Evolutionary conservation across 2,797 vertebrate species (phyloP).

Genomic region (Artibeus jamaicensis): DNA sequence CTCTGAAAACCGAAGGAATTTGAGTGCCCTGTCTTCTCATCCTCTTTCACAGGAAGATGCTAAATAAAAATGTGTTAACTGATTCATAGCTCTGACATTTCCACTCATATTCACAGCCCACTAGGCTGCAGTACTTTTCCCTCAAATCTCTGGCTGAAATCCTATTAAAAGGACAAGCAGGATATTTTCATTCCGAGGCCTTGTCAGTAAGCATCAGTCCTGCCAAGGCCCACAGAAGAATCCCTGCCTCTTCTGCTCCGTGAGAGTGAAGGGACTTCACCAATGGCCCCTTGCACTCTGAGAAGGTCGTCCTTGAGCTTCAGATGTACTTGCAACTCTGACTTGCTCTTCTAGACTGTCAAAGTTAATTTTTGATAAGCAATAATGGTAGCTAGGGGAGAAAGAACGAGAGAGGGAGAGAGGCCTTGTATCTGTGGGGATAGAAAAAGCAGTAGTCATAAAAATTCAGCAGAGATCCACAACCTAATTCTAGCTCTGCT

Average conservation of each 20-base stretch:
- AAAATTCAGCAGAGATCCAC: background rate
- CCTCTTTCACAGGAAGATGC: slow-evolving; percentile 75
- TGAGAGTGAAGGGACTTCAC: slow-evolving; percentile 41
- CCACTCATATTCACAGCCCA: slow-evolving; percentile 75
- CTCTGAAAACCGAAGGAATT: slow-evolving; percentile 34
- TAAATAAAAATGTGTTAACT: slow-evolving; percentile 79
- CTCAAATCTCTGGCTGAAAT: slow-evolving; percentile 76
- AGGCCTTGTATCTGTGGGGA: background rate
- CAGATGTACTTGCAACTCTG: slow-evolving; percentile 8
- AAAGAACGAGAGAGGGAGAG: background rate
- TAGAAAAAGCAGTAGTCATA: background rate
- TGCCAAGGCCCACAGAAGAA: slow-evolving; percentile 65
- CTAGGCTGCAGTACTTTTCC: slow-evolving; percentile 71
- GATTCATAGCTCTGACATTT: slow-evolving; percentile 80
- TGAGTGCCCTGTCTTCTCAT: slow-evolving; percentile 63
- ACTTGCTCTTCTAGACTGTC: background rate
- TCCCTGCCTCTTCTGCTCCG: slow-evolving; percentile 51
- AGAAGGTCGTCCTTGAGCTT: slow-evolving; percentile 48
- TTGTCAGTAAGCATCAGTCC: slow-evolving; percentile 64
- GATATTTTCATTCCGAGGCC: slow-evolving; percentile 69
- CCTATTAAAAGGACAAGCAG: slow-evolving; percentile 77
- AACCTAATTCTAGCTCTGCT: slow-evolving; percentile 12
- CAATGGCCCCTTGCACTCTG: background rate
- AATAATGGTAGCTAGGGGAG: background rate
- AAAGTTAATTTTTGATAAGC: slow-evolving; percentile 16